Evolutionary conservation across 2,797 vertebrate species (phyloP).

Genomic region (Myotis daubentonii): DNA sequence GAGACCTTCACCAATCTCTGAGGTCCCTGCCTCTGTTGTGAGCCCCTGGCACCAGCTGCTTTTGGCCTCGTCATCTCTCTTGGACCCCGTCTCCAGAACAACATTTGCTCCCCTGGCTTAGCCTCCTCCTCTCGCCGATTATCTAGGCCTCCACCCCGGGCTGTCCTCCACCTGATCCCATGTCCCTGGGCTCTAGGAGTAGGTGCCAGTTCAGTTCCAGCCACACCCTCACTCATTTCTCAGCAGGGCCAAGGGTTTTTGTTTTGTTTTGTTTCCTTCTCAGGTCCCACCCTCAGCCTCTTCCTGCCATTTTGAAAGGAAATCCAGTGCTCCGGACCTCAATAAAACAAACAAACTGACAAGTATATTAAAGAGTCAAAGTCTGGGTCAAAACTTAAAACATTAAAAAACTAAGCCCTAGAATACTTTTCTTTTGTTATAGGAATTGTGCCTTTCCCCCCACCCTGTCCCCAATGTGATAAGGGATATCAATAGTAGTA

Average conservation of each 20-base stretch:
- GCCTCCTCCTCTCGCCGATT: neutral
- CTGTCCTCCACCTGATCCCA: slow-evolving; percentile 53
- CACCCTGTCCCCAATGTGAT: neutral
- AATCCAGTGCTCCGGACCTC: neutral
- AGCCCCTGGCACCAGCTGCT: neutral
- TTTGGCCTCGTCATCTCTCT: neutral
- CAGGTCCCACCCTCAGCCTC: slow-evolving; percentile 22
- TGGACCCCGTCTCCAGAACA: neutral
- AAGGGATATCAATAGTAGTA: neutral
- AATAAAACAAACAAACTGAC: slow-evolving; percentile 66
- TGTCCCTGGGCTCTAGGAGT: neutral
- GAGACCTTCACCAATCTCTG: neutral
- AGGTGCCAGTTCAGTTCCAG: slow-evolving; percentile 7
- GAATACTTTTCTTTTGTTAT: neutral
- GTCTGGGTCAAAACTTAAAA: slow-evolving; percentile 50
- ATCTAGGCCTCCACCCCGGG: neutral
- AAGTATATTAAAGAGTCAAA: slow-evolving; percentile 36
- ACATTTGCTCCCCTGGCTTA: neutral
- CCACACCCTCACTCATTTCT: neutral
- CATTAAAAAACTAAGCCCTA: slow-evolving; percentile 3
- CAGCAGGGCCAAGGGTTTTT: neutral
- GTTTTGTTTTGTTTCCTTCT: slow-evolving; percentile 19
- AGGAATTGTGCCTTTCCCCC: neutral
- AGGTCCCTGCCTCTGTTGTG: neutral
- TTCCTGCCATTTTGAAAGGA: slow-evolving; percentile 72